Evolutionary conservation across 2,888 invertebrate genomes (phyloP).

Genomic region (Trisateles emortualis): DNA sequence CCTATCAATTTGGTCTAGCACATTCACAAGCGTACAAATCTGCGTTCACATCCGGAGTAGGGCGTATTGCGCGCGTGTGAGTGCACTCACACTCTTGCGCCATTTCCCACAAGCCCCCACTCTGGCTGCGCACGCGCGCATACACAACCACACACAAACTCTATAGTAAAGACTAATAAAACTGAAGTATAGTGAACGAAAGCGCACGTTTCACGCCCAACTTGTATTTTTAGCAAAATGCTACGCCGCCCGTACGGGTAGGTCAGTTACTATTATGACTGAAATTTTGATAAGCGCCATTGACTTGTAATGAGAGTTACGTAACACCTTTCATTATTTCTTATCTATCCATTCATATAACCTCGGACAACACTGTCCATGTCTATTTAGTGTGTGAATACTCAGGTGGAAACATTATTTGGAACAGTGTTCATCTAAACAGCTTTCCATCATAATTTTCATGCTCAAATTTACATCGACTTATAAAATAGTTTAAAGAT

Average conservation of each 20-base stretch:
- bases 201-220: conserved; percentile 69
- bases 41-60: conserved; percentile 84
- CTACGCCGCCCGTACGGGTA: conserved; percentile 70
- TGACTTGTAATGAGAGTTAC: conserved; percentile 51
- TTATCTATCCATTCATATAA: conserved; percentile 45
- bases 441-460: not conserved
- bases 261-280: conserved; percentile 82
- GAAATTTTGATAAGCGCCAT: conserved; percentile 65
- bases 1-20: conserved; percentile 81
- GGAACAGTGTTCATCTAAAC: not conserved
- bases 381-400: conserved; percentile 1
- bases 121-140: conserved; percentile 53
- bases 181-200: conserved; percentile 74
- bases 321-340: conserved; percentile 48
- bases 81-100: conserved; percentile 60
- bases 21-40: conserved; percentile 80
- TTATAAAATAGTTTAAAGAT: no score
- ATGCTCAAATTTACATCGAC: not conserved
- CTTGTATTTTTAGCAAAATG: conserved; percentile 79
- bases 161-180: conserved; percentile 62
- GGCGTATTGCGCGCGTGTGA: conserved; percentile 65
- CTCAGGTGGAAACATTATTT: conserved; percentile 1
- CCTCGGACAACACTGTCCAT: conserved; percentile 11
- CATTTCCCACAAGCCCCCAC: conserved; percentile 66
- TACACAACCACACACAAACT: conserved; percentile 52